Evolutionary conservation across 1,140 invertebrate genomes (phyloP), one percentile per base, ranked within the genome.

Genomic region (Lutraria rhynchaena): DNA sequence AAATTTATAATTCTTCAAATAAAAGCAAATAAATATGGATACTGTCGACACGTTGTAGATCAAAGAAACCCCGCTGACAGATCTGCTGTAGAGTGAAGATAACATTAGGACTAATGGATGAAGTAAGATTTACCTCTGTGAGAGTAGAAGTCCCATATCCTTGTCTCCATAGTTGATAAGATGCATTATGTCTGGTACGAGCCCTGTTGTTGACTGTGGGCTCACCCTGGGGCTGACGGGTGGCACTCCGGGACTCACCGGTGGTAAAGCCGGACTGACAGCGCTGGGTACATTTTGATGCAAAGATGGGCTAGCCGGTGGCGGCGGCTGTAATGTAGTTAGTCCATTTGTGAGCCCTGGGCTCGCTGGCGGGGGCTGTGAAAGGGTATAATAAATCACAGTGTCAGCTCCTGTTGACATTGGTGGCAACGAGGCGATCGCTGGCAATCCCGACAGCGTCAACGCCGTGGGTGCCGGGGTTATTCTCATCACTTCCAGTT

Each of bases 121-220:
- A n/a, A n/a, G n/a, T n/a, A n/a, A n/a, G 41, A 33, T 41, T 82
- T 83, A 87, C 86, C 86, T 85, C 58, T 87, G 86, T 67, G 86
- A 87, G 7, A 87, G 76, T 4, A 87, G 80, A 31, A 87, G 82
- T 31, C 86, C 86, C 41, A 87, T 77, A 51, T 87, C 86, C 49
- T 87, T 87, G 61, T 87, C 86, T 31, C 86, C 86, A 69, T 87
- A 87, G 58, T 87, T 87, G 17, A 87, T 87, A 17, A 87, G 82
- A 55, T 87, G 86, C 82, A 85, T 87, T 17, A 87, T 85, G 44
- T 81, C 78, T 1, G 78, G 78, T 41, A 81, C 69, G 1, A 63
- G 35, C 31, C 35, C 51, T 24, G 77, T 44, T 11, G 53, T 63
- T n/a, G n/a, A n/a, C 31, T 24, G n/a, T 19, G 78, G 78, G 70